Evolutionary conservation across 2,888 invertebrate species (phyloP), one percentile per base, ranked within the genome.

Genomic region (Loripinus fragilis): DNA sequence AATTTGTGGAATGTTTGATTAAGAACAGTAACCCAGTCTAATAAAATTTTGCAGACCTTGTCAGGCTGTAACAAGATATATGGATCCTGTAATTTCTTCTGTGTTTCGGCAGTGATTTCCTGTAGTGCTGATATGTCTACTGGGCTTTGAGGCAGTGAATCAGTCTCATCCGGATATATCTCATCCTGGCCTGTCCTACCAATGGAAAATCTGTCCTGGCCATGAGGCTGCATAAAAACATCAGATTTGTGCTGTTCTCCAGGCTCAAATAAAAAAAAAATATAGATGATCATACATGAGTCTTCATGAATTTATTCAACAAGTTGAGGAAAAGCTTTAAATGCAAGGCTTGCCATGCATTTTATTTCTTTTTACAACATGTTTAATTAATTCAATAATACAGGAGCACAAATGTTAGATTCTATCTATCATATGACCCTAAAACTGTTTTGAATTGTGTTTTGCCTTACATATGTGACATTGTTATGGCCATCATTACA

Each of bases 1-100:
- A 87, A 76, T n/a, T 74, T 35, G 38, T 81, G 71, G 38, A 89
- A 74, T 12, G 87, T 84, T 52, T 45, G 65, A 71, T 88, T 86
- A 15, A 91, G 76, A 25, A 86, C 80, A 38, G 45, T 72, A 0
- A 90, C 79, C 91, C 91, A 91, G 15, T 80, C 80, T 35, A 71
- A 71, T 20, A 91, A 73, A 35, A 81, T 75, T 55, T 74, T 55
- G 23, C 75, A 70, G 38, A 88, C 66, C 17, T 60, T 41, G 17
- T 48, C 80, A 30, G 82, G 78, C 71, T 87, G 76, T 30, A 86
- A 74, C 3, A 88, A 30, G 12, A 85, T 71, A 28, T 55, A 30
- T 20, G 83, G 48, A 70, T 88, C 85, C 33, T 85, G 81, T 12
- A 89, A 65, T 17, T 73, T 74, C 23, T 66, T 55, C 65, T 82